Evolutionary conservation across 2,888 invertebrate genomes (phyloP), one percentile per base, ranked within the genome.

Genomic region (Sphaerophoria rueppellii): DNA sequence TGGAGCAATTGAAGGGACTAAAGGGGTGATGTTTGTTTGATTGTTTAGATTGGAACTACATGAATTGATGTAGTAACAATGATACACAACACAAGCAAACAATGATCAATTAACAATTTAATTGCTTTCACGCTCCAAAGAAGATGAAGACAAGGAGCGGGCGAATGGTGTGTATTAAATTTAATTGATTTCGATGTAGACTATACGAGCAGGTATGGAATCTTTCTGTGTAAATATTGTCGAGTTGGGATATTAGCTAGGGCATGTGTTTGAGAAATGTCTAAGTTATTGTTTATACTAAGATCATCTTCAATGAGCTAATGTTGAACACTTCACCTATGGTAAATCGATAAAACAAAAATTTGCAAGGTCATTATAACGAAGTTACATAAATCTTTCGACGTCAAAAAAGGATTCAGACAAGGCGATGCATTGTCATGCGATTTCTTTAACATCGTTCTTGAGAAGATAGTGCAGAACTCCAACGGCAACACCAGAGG

Each of bases 51-150:
- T 12, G 12, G 67, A 72, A 32, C 54, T 54, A 40, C 50, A 50
- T 16, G 14, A 50, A 6, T 16, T 14, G 34, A 65, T 50, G 57
- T 43, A 11, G 37, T 16, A 72, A 69, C 52, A 67, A 61, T 43
- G 9, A 9, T 6, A 43, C 11, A 16, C 40, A 58, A 11, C 61
- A 73, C 57, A 77, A 76, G 75, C 75, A 65, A 73, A 61, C 69
- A 82, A 72, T 76, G 63, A 78, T 73, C 73, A 82, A 73, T 79
- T 70, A 79, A 82, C 73, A 74, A 58, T 73, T 82, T 65, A 74
- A 74, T 82, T 78, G 73, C 48, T 70, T 78, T 63, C 55, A 43
- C 63, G 52, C 40, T 57, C 24, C 52, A 71, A 65, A 65, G 75
- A 65, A 50, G 16, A 48, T 9, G 35, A 50, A 50, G 6, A 43